Base-by-base conservation (phyloP, 2,888 invertebrate genomes). In the Lamproptera curius region DNA sequence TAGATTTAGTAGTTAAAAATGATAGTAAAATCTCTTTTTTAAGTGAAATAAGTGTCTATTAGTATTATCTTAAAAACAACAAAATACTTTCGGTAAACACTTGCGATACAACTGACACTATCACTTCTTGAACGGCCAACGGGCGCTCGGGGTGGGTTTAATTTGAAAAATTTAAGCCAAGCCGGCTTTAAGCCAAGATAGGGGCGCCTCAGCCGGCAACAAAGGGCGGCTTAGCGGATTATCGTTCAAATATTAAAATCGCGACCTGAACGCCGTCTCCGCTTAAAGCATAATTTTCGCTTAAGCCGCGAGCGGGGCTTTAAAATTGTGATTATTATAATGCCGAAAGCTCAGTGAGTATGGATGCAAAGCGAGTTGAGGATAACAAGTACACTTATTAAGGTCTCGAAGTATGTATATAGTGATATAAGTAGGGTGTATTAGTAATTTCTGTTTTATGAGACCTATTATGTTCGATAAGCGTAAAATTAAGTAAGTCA, bases 171-270 rank as follows among this genome's bases (percentile, higher is more conserved):
- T n/a, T 45, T 31, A 39, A 38, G 39, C 23, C 6, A 20, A 3
- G 20, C 20, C 20, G 33, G 36, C 41, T 34, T 31, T 33, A 50
- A 38, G 16, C 34, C 31, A 15, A 45, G 44, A 42, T 35, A 45
- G 37, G 41, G 17, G 16, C n/a, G 33, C 31, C 11, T n/a, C 17
- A 15, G 20, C 36, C 17, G 20, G 45, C 45, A 45, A 61, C 59
- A 56, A 58, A 59, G 53, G 47, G 48, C 26, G 48, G 47, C 42
- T 57, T 54, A 54, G 13, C 38, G 51, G 57, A 53, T 61, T 41
- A 58, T 49, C 56, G 52, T 38, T n/a, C 13, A 47, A 46, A 61
- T 65, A 67, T 67, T 65, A 65, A 67, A 67, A 65, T 63, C 35
- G 34, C 34, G 46, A 46, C 46, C 45, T 8, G 17, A 17, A 23